Conservation (phyloP, 2,888 invertebrate genomes). For the Candidula unifasciata region DNA sequence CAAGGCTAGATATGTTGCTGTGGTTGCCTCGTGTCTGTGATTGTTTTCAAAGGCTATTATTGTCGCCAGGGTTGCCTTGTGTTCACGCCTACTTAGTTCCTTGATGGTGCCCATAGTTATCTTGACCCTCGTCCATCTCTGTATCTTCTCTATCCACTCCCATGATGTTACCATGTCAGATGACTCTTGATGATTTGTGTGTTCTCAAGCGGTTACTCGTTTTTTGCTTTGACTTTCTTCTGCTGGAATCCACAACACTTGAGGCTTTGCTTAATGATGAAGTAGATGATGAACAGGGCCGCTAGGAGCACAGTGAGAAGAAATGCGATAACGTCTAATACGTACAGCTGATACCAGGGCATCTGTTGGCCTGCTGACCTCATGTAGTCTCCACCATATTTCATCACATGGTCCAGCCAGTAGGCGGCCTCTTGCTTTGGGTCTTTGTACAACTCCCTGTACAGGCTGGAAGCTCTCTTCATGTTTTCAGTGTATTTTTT, state of each 20-base stretch:
- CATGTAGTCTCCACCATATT: constrained; percentile 63
- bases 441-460: constrained; percentile 48
- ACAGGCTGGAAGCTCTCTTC: constrained; percentile 47
- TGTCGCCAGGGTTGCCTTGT: too few species aligned
- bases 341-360: constrained; percentile 62
- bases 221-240: background rate
- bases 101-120: too few species aligned
- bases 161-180: background rate
- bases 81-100: too few species aligned
- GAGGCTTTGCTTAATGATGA: background rate
- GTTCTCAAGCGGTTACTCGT: background rate
- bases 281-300: background rate
- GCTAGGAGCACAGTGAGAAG: constrained; percentile 28
- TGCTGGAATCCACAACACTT: background rate
- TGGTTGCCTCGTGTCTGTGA: too few species aligned
- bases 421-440: constrained; percentile 61
- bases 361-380: constrained; percentile 59
- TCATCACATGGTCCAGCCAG: constrained; percentile 67
- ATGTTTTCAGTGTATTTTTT: constrained; percentile 46
- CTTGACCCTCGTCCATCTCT: too few species aligned
- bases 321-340: constrained; percentile 59
- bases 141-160: too few species aligned
- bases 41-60: too few species aligned
- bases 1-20: too few species aligned
- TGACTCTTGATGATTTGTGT: background rate